Conservation (phyloP, 2,797 vertebrate genomes). For the Danio tinwini region DNA sequence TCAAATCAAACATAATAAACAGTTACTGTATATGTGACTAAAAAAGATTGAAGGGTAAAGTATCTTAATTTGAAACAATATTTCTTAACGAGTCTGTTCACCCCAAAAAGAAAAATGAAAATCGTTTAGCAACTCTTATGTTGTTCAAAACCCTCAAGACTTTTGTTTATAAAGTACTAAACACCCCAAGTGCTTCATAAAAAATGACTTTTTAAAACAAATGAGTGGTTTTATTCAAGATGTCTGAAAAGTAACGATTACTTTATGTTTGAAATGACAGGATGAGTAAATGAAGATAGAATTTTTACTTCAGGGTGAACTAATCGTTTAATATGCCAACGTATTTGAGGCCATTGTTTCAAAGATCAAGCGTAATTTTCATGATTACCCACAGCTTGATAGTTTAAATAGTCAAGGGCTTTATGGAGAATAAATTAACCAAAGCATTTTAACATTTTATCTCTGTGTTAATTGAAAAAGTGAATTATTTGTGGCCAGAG, state of each 20-base stretch:
- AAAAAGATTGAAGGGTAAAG: background rate
- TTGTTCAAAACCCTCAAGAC: too few species aligned
- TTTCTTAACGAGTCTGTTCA: too few species aligned
- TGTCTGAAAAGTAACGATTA: too few species aligned
- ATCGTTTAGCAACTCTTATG: too few species aligned
- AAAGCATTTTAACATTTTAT: background rate
- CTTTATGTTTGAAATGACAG: too few species aligned
- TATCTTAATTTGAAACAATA: background rate
- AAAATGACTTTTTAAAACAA: too few species aligned
- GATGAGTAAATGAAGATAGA: background rate
- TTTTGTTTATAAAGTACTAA: too few species aligned
- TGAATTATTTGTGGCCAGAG: constrained; percentile 7
- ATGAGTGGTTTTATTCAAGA: too few species aligned
- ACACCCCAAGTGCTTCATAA: too few species aligned
- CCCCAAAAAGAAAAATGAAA: background rate
- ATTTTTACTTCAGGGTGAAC: background rate
- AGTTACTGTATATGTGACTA: background rate
- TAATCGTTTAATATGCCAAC: background rate
- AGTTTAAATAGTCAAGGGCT: too few species aligned
- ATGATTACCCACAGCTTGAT: too few species aligned
- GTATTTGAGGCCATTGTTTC: too few species aligned
- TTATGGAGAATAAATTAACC: background rate
- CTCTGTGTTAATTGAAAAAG: constrained; percentile 4
- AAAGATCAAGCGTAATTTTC: background rate
- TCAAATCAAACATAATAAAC: background rate